Evolutionary conservation across 1,140 invertebrate genomes (phyloP), one percentile per base, ranked within the genome.

Genomic region (Brachionus sp.): DNA sequence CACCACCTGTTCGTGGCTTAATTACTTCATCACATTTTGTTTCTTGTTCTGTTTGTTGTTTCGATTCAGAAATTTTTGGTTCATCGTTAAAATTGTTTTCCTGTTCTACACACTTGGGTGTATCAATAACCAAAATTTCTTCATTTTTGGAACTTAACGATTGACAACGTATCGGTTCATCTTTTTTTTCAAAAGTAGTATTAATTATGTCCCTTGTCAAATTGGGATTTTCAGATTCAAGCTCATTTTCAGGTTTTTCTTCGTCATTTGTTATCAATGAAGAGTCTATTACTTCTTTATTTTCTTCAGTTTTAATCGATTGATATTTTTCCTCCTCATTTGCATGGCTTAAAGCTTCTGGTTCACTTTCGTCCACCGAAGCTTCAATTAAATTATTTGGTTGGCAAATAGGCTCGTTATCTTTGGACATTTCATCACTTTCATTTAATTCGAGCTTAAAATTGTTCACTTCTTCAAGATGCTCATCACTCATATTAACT

Each of bases 211-310:
- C 70, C 3, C 19, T 29, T 25, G 70, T 75, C 6, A 75, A 2
- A 12, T 73, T 39, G 1, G 12, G 16, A 42, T 73, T 73, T 39
- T 75, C 25, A 4, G 10, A n/a, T 13, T 46, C 39, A 0, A 10
- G 10, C 10, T 25, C 70, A 12, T 23, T 25, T 25, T 57, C 50
- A 57, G 39, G 3, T n/a, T 23, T 25, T 7, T 75, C 70, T 46
- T 75, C 70, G 29, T 75, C 70, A 39, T 75, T 75, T 44, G 70
- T 75, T 16, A 75, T 75, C 39, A 75, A 19, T 33, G 70, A 75
- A 2, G 10, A 75, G 12, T 75, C 33, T 0, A 46, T 23, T 25
- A 12, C 70, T 75, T 19, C 9, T 13, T 12, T 25, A 19, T 75
- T 13, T n/a, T 44, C 25, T 16, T 10, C 3, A 16, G 5, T 39